Conservation (phyloP, 2,888 invertebrate species). For the Megastigmus dorsalis region DNA sequence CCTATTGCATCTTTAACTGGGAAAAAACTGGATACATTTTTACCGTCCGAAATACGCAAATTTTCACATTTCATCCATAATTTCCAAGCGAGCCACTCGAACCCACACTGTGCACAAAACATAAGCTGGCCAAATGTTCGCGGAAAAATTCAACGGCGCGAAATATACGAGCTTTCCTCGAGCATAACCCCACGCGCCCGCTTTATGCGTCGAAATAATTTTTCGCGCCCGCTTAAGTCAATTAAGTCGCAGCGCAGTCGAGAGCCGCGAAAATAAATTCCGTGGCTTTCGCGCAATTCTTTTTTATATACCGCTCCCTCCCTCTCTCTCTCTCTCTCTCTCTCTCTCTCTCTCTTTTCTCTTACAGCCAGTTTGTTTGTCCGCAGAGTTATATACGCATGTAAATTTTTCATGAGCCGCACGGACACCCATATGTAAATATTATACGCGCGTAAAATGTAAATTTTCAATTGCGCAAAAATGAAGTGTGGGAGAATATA, state of each 20-base stretch:
- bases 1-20: background rate
- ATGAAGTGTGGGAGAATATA: background rate
- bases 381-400: conserved; percentile 32
- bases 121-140: background rate
- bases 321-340: conserved; percentile 17
- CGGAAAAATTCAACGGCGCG: background rate
- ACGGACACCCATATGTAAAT: conserved; percentile 37
- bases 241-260: conserved; percentile 36
- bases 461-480: conserved; percentile 42
- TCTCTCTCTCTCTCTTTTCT: conserved; percentile 31
- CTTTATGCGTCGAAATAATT: conserved; percentile 36
- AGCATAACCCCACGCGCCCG: too few species aligned
- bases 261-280: conserved; percentile 56
- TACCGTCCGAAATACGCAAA: background rate
- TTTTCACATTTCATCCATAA: conserved; percentile 31
- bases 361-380: conserved; percentile 38
- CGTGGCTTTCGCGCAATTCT: conserved; percentile 18
- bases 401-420: conserved; percentile 51
- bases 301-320: too few species aligned
- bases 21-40: too few species aligned
- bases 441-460: conserved; percentile 39
- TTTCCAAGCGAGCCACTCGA: conserved; percentile 1
- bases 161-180: background rate
- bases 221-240: conserved; percentile 45
- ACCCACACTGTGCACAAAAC: too few species aligned